Base-by-base conservation (phyloP, 2,797 vertebrate genomes). In the Eremophila alpestris region DNA sequence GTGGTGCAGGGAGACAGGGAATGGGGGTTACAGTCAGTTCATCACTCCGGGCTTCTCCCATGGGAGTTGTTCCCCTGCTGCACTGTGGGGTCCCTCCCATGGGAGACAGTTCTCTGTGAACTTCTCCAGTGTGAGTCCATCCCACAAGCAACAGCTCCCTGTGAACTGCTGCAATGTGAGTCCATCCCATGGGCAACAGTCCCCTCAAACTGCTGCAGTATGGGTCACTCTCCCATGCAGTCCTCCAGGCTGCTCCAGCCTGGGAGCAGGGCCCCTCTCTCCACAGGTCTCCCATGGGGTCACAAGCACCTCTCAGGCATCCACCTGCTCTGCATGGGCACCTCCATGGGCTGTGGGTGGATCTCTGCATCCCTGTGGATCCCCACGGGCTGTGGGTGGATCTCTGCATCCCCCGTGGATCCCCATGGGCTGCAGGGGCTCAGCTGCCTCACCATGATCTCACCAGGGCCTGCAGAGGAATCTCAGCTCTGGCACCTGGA, bases 401-500 rank as follows among this genome's bases (percentile, higher is more conserved):
- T 38, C 38, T 38, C 11, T 38, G 38, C 38, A 38, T 38, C 26
- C 38, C 38, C 38, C 11, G 11, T 38, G 38, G 38, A 38, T 38
- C 40, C 41, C 40, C 56, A 16, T 0, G 34, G 58, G 45, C 32
- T 67, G 27, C 38, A 51, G 27, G 34, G 62, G 4, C 38, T 51
- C 32, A 32, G 38, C 32, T 58, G 36, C 36, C 6, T 14, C 36
- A 15, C 49, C 29, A 7, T 11, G 41, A 23, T 13, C 29, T 17
- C 34, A 40, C 9, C 52, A 34, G 0, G 0, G 21, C 6, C 45
- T 36, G 52, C 38, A 65, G 45, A 13, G 22, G 32, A 84, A 43
- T 34, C 22, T 75, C 3, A 1, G 62, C 60, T 58, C 45, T 0
- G 0, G 14, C 11, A 2, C 10, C 43, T 36, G 52, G 27, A 58